Percentiles rank a stretch among this genome's conserved stretches.
Conservation (phyloP, 2,113 vertebrate species). For the Brachyistius frenatus region DNA sequence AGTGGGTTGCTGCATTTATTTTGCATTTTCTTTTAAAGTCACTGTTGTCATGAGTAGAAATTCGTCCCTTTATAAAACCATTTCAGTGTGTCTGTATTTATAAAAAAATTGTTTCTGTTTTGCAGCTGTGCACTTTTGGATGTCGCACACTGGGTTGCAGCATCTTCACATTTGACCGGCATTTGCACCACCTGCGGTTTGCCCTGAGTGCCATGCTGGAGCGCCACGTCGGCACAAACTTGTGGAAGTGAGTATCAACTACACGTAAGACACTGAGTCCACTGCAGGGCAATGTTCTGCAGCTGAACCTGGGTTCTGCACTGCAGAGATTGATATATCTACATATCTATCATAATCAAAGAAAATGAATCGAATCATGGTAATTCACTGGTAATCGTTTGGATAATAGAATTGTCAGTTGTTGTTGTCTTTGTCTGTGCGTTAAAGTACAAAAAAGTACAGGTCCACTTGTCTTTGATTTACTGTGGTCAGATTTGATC, state of each 20-base stretch:
- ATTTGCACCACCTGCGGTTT: constrained; percentile 91
- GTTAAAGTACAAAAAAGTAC: fast-evolving
- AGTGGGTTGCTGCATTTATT: no score
- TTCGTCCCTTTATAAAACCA: background rate
- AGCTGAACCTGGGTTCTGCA: background rate
- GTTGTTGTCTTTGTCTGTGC: background rate
- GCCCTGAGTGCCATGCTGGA: constrained; percentile 94
- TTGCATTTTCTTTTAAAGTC: background rate
- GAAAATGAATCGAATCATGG: background rate
- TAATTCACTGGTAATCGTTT: background rate
- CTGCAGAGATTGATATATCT: background rate
- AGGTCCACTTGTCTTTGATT: no score
- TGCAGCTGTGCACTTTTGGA: constrained; percentile 94
- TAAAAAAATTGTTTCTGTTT: constrained; percentile 31
- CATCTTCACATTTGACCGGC: constrained; percentile 92
- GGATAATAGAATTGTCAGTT: background rate
- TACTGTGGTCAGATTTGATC: no score
- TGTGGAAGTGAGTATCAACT: constrained; percentile 90
- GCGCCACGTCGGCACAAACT: constrained; percentile 90
- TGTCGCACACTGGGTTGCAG: constrained; percentile 92
- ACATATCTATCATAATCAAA: background rate
- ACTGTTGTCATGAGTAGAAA: background rate
- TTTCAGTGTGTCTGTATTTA: background rate
- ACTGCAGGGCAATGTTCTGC: no score
- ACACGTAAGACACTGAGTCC: no score